Evolutionary conservation across 2,888 invertebrate genomes (phyloP).

Genomic region (Oscheius sp.): DNA sequence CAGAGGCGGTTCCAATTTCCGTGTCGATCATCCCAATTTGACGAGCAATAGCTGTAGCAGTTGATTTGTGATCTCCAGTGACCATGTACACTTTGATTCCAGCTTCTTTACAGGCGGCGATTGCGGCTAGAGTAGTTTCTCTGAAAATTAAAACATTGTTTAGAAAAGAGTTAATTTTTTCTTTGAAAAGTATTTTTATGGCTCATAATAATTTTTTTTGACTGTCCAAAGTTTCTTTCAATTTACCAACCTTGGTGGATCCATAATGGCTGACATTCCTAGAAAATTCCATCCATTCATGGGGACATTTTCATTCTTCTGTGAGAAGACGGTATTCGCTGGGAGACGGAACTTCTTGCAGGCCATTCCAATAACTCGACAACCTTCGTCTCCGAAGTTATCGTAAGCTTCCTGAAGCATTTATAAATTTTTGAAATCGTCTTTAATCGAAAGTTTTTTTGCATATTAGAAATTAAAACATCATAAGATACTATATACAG

Average conservation of each 20-base stretch:
- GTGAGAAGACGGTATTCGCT: conserved; percentile 45
- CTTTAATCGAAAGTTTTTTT: too few species aligned
- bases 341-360: conserved; percentile 53
- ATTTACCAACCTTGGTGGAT: conserved; percentile 48
- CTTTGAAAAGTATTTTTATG: neutral
- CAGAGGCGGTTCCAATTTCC: conserved; percentile 31
- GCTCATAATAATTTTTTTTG: neutral
- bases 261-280: conserved; percentile 62
- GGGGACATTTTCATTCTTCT: conserved; percentile 53
- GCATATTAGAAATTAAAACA: neutral
- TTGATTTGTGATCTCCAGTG: conserved; percentile 62
- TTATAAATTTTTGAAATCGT: too few species aligned
- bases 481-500: neutral
- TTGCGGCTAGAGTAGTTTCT: conserved; percentile 57
- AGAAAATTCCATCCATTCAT: conserved; percentile 53
- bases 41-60: conserved; percentile 61
- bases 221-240: too few species aligned
- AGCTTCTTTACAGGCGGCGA: conserved; percentile 57
- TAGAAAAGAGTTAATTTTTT: neutral
- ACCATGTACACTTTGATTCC: conserved; percentile 66
- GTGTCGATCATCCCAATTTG: conserved; percentile 60
- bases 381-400: conserved; percentile 59
- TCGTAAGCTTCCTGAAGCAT: conserved; percentile 49
- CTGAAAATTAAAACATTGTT: conserved; percentile 17
- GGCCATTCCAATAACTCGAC: conserved; percentile 62